Percentiles rank a stretch among this genome's conserved stretches.
phyloP scores from a whole-genome alignment of 2,888 invertebrate species.

The Theretra japonica region DNA sequence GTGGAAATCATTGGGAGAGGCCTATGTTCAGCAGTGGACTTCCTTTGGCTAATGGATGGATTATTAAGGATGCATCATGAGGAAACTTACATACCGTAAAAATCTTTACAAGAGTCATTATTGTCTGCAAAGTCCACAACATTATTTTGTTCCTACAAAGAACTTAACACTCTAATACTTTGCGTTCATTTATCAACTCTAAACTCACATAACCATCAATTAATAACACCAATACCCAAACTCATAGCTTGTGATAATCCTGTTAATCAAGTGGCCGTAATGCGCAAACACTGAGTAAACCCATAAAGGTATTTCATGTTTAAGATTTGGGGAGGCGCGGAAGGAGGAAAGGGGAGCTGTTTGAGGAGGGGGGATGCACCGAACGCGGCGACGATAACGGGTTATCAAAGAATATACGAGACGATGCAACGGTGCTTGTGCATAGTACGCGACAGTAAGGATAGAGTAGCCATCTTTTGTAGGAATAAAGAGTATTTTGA shows the following conservation, averaged over 20 bases:
- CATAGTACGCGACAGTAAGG: slow-evolving; percentile 33
- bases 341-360: background rate
- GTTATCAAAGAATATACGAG: slow-evolving; percentile 67
- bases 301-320: slow-evolving; percentile 20
- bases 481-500: no score
- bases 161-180: no score
- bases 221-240: slow-evolving; percentile 7
- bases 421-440: slow-evolving; percentile 33
- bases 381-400: slow-evolving; percentile 59
- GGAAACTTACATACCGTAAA: no score
- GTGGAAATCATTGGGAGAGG: no score
- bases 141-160: no score
- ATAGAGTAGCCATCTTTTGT: no score
- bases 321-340: slow-evolving; percentile 5
- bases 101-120: no score
- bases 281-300: slow-evolving; percentile 13
- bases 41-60: no score
- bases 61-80: no score
- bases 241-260: slow-evolving; percentile 20
- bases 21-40: no score
- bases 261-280: slow-evolving; percentile 18
- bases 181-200: no score
- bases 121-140: no score
- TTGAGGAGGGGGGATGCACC: slow-evolving; percentile 47
- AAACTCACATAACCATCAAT: background rate